Conservation (phyloP, 2,113 vertebrate species). For the Craseonycteris thonglongyai region DNA sequence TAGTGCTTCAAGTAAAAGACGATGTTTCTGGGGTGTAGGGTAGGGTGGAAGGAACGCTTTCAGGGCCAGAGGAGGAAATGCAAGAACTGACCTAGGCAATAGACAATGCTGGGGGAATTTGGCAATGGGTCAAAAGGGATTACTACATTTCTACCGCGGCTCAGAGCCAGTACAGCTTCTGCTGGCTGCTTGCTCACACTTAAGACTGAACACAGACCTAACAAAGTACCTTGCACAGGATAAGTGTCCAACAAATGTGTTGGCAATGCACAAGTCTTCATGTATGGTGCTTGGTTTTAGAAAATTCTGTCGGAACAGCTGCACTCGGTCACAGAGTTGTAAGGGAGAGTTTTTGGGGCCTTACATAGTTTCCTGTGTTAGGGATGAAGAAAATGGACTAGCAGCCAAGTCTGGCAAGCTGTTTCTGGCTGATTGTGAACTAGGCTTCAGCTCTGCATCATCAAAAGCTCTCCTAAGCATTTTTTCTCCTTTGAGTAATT, state of each 20-base stretch:
- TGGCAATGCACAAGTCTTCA: neutral
- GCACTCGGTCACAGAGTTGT: neutral
- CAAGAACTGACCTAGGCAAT: neutral
- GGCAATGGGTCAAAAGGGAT: neutral
- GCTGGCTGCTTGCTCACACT: neutral
- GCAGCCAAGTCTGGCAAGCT: conserved; percentile 33
- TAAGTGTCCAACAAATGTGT: neutral
- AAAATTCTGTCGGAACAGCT: conserved; percentile 28
- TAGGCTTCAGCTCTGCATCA: neutral
- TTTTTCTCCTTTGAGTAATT: neutral
- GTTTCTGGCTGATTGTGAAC: neutral
- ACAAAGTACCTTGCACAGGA: neutral
- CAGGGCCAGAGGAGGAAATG: neutral
- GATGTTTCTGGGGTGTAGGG: neutral
- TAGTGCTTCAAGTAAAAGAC: too few species aligned
- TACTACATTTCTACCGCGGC: neutral
- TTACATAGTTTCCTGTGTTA: conserved; percentile 51
- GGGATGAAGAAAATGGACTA: conserved; percentile 6
- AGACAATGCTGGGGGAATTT: neutral
- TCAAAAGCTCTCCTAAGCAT: neutral
- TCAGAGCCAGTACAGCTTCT: neutral
- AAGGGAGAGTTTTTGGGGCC: neutral
- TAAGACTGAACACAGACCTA: neutral
- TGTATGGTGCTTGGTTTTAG: neutral
- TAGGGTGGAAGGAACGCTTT: neutral